Evolutionary conservation across 2,113 vertebrate species (phyloP), one percentile per base, ranked within the genome.

Genomic region (Sclerurus mexicanus): DNA sequence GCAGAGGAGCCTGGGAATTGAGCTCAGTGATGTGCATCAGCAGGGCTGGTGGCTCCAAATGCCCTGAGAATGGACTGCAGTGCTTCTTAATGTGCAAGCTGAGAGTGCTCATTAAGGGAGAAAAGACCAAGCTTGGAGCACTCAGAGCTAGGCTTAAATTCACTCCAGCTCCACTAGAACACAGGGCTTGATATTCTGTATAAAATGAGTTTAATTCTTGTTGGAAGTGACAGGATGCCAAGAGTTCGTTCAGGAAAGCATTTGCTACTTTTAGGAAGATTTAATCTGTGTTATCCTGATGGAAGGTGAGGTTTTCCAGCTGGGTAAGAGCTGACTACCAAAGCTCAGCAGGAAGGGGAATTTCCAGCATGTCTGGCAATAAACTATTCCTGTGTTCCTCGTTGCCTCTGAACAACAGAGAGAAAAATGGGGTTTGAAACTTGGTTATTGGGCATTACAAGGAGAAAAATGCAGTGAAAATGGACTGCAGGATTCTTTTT

Each of bases 381-480:
- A 30, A 19, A 14, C 47, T 67, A 0, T 9, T 81, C 5, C 0
- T 6, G 12, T 44, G 37, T 31, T 94, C 40, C 40, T 81, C 4
- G 0, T 63, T 22, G 30, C 44, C 16, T 39, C 37, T 60, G 28
- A 86, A 76, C 30, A 81, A 31, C 24, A 53, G 39, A 76, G 52
- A 63, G 42, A 76, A 68, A 92, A 79, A 49, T 27, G 60, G 30
- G 0, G 4, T 91, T 91, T 76, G 62, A 67, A 93, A 83, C 25
- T 49, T 58, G 37, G 37, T 66, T 96, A 47, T 80, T 90, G 50
- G 53, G 52, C 21, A 39, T 59, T 76, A 23, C 23, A 35, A 83
- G 78, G 67, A 83, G 27, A 69, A 35, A 91, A 93, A 94, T 50
- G 74, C 35, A 87, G 35, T 73, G 78, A 23, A 74, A 92, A 74